Evolutionary conservation across 2,113 vertebrate species (phyloP).

Genomic region (Rhodinocichla rosea): DNA sequence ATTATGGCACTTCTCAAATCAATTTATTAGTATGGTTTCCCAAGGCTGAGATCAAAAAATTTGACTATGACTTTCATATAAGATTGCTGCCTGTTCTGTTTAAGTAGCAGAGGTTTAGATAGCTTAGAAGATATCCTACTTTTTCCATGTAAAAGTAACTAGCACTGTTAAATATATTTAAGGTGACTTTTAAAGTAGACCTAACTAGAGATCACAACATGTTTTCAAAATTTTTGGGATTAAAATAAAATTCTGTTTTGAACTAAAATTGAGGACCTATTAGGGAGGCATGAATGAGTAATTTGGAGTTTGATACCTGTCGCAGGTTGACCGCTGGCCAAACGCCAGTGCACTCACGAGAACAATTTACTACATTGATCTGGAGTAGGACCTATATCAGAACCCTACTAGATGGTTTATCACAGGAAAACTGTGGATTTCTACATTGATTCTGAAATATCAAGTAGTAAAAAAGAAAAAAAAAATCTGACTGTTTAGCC

Average conservation of each 20-base stretch:
- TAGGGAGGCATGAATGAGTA: background rate
- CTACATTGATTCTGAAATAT: background rate
- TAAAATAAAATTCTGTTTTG: background rate
- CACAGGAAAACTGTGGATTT: background rate
- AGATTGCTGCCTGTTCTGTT: background rate
- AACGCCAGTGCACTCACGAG: rapidly evolving
- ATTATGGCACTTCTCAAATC: background rate
- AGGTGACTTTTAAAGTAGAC: background rate
- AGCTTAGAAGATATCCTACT: background rate
- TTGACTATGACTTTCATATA: background rate
- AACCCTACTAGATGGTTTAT: background rate
- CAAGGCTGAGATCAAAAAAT: background rate
- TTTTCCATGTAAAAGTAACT: background rate
- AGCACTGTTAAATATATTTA: background rate
- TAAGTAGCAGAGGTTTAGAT: background rate
- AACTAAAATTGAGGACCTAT: background rate
- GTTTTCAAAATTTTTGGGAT: background rate
- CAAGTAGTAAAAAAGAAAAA: background rate
- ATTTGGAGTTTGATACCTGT: background rate
- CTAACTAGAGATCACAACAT: background rate
- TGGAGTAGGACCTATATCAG: background rate
- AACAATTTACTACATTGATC: background rate
- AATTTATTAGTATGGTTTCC: no score
- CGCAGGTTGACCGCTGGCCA: no score
- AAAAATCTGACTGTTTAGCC: background rate